Evolutionary conservation across 2,888 invertebrate genomes (phyloP).

Genomic region (Megalurothrips usitatus): DNA sequence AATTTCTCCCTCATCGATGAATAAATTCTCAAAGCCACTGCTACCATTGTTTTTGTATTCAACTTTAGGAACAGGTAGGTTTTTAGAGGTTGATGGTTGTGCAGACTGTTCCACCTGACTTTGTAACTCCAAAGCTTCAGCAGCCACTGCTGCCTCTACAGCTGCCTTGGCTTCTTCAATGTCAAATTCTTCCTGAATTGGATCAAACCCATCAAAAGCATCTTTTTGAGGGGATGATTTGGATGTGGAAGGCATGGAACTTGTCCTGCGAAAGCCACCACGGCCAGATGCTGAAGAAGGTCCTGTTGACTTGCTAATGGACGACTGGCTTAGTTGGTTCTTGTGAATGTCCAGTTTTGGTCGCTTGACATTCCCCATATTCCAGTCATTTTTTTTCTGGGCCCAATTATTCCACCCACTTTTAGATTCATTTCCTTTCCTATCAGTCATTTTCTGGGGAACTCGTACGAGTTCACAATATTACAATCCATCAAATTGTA

Average conservation of each 20-base stretch:
- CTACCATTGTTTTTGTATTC: constrained; percentile 2
- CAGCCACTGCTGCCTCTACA: background rate
- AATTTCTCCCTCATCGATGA: background rate
- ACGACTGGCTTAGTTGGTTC: background rate
- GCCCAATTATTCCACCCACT: background rate
- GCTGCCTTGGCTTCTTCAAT: background rate
- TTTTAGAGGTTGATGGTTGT: background rate
- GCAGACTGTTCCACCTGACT: background rate
- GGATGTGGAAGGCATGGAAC: background rate
- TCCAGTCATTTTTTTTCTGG: background rate
- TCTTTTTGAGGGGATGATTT: background rate
- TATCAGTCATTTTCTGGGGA: background rate
- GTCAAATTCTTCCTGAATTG: background rate
- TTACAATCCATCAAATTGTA: no score
- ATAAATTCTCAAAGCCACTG: background rate
- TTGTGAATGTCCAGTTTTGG: background rate
- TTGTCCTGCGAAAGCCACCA: background rate
- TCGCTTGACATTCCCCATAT: background rate
- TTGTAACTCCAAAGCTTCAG: background rate
- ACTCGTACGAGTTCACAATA: no score
- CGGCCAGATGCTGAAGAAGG: background rate
- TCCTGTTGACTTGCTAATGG: background rate
- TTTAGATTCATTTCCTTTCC: background rate
- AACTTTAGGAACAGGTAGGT: background rate
- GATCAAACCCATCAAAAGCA: background rate